Percentiles rank a stretch among this genome's conserved stretches.
Evolutionary conservation across 2,797 vertebrate species (phyloP).

Genomic region (Nothura maculosa): DNA sequence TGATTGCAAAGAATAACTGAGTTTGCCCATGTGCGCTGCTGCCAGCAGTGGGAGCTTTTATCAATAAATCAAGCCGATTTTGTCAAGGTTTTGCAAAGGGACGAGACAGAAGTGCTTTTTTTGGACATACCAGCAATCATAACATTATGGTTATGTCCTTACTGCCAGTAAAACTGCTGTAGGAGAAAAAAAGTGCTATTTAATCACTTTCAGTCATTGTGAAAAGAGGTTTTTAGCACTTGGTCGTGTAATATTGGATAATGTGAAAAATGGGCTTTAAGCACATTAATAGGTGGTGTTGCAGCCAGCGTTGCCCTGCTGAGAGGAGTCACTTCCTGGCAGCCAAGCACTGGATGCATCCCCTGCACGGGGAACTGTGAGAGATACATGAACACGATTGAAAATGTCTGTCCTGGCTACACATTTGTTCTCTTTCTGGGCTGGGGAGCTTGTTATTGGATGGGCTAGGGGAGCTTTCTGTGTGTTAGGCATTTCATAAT

Average conservation of each 20-base stretch:
- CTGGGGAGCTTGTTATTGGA: not conserved
- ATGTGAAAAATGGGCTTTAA: not conserved
- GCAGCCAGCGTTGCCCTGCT: not conserved
- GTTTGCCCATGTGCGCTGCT: conserved; percentile 7
- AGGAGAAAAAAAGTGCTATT: conserved; percentile 3
- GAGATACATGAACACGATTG: not conserved
- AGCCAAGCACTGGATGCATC: accelerated
- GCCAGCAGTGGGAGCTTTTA: not conserved
- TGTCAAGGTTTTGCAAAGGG: not conserved
- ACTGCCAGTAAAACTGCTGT: not conserved
- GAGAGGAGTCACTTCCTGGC: not conserved
- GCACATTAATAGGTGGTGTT: not conserved
- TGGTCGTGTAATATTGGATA: not conserved
- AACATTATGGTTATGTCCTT: conserved; percentile 8
- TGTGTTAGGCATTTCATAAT: conserved; percentile 12
- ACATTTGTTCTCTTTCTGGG: not conserved
- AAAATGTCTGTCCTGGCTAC: not conserved
- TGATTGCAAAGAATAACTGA: not conserved
- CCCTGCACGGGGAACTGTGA: not conserved
- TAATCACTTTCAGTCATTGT: not conserved
- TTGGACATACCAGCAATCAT: not conserved
- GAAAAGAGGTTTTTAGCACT: not conserved
- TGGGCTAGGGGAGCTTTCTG: not conserved
- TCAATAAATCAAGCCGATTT: not conserved
- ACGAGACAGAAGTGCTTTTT: not conserved